These are phyloP conservation scores for Podotricha telesiphe DNA, from an alignment of 2,888 invertebrate genomes.

Conservation along the genomic window DNA sequence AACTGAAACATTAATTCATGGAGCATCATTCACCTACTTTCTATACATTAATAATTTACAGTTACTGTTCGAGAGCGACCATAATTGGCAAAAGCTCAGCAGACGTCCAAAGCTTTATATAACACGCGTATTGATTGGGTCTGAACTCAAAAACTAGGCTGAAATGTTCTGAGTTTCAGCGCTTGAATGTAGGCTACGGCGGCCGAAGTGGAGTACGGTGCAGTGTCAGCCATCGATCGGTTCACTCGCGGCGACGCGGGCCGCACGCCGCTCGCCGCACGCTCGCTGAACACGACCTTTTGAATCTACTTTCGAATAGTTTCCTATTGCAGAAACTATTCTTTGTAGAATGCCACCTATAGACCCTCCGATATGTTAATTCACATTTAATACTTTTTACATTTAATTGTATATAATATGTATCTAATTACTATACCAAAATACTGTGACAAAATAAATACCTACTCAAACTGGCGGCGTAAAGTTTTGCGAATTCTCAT, in stretches of 20 bases:
- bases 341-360: not conserved
- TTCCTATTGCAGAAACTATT: conserved; percentile 5
- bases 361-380: too few relatives aligned
- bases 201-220: not conserved
- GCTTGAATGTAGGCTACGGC: conserved; percentile 6
- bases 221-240: conserved; percentile 25
- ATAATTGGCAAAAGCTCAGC: not conserved
- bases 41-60: not conserved
- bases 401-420: too few relatives aligned
- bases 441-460: too few relatives aligned
- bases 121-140: conserved; percentile 4
- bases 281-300: conserved; percentile 23
- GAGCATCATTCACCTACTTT: not conserved
- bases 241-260: not conserved
- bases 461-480: too few relatives aligned
- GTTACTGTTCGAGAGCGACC: not conserved
- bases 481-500: too few relatives aligned
- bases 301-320: conserved; percentile 24
- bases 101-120: not conserved
- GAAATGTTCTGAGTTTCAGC: not conserved
- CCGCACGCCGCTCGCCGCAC: not conserved
- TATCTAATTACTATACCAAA: too few relatives aligned
- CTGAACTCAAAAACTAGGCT: not conserved
- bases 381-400: too few relatives aligned
- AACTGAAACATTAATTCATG: not conserved